phyloP scores from a whole-genome alignment of 2,888 invertebrate species.

The Lamellibrachia satsuma region DNA sequence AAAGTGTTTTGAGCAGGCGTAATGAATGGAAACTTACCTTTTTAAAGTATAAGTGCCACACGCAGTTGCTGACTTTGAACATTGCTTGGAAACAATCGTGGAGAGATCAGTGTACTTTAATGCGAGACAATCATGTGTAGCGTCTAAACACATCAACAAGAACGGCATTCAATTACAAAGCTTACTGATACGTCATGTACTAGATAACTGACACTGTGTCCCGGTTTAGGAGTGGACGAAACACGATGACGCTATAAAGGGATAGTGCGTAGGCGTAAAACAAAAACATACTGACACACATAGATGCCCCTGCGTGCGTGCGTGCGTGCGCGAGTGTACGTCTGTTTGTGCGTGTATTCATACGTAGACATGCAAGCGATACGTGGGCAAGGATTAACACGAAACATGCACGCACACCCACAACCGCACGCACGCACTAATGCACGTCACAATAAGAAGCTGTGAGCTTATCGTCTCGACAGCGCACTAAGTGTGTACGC shows the following conservation, averaged over 20 bases:
- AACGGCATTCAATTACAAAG: not conserved
- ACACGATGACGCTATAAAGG: not conserved
- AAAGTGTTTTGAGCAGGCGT: not conserved
- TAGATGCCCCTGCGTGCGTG: not conserved
- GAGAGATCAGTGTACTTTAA: not conserved
- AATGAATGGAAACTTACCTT: not conserved
- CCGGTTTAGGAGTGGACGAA: not conserved
- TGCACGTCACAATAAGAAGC: not conserved
- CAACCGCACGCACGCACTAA: not conserved
- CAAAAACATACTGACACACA: no score
- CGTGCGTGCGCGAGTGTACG: not conserved
- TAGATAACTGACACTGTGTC: not conserved
- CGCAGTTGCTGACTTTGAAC: not conserved
- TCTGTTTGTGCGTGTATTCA: not conserved
- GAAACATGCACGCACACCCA: not conserved
- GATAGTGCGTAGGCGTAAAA: not conserved
- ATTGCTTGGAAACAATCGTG: not conserved
- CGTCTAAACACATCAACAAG: not conserved
- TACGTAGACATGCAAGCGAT: not conserved
- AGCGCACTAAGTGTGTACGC: not conserved
- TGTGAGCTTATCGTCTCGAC: not conserved
- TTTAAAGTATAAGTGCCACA: not conserved
- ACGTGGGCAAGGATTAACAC: no score
- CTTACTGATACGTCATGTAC: not conserved
- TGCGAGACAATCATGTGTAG: not conserved